Evolutionary conservation across 2,113 vertebrate genomes (phyloP).

Genomic region (Prochilodus magdalenae): DNA sequence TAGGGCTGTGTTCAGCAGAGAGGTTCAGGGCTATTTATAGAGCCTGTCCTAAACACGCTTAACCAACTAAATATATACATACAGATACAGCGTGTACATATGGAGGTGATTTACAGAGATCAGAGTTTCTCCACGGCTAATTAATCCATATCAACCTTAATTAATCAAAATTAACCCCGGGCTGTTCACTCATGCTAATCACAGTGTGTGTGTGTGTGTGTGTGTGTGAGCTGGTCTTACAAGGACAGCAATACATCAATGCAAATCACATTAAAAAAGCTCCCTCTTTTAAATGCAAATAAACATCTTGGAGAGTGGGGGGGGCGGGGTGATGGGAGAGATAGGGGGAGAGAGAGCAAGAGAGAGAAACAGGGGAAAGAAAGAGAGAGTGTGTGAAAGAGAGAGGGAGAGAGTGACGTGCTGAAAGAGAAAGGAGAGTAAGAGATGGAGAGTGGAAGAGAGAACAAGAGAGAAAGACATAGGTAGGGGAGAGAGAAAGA

Average conservation of each 20-base stretch:
- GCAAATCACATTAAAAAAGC: constrained; percentile 17
- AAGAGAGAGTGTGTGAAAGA: constrained; percentile 40
- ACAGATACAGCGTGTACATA: constrained; percentile 45
- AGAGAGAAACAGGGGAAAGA: constrained; percentile 34
- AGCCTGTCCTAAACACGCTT: constrained; percentile 2
- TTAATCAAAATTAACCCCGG: constrained; percentile 73
- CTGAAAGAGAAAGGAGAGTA: too few relatives aligned
- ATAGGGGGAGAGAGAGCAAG: constrained; percentile 9
- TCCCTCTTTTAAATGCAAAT: constrained; percentile 61
- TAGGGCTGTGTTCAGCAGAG: neutral
- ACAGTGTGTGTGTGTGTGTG: constrained; percentile 45
- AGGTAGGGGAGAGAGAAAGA: too few relatives aligned
- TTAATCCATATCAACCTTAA: constrained; percentile 75
- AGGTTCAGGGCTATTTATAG: neutral
- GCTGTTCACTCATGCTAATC: constrained; percentile 65
- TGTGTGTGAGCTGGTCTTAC: constrained; percentile 26
- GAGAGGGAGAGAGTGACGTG: constrained; percentile 27
- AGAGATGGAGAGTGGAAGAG: too few relatives aligned
- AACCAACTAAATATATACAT: constrained; percentile 24
- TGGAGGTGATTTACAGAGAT: constrained; percentile 70
- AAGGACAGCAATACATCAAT: constrained; percentile 40
- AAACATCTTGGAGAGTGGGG: constrained; percentile 15
- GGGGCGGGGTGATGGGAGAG: too few relatives aligned
- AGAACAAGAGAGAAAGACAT: too few relatives aligned
- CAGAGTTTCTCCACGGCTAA: constrained; percentile 70